A percentile compares a stretch with the other conserved stretches of the same genome.
Evolutionary conservation across 2,797 vertebrate species (phyloP).

Genomic region (Momotus momota): DNA sequence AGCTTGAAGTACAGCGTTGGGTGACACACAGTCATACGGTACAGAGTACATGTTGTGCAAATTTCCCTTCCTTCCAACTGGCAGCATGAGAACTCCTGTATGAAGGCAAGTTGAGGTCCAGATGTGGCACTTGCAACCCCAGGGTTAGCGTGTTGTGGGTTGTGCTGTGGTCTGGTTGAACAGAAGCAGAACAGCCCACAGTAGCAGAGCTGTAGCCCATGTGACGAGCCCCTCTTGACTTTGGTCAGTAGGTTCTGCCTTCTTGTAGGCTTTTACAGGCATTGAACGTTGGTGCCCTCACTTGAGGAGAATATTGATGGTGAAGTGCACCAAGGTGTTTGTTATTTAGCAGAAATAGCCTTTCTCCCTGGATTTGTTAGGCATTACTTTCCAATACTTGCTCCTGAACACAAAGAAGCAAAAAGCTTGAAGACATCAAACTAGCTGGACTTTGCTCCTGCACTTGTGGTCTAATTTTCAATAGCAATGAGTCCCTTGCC

Average conservation of each 20-base stretch:
- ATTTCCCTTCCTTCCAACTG: background rate
- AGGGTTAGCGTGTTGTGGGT: background rate
- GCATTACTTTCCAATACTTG: background rate
- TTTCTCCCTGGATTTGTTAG: background rate
- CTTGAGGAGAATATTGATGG: background rate
- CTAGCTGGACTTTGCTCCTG: background rate
- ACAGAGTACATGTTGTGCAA: accelerated
- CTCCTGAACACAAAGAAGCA: background rate
- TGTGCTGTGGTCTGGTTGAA: background rate
- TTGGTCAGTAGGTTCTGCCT: background rate
- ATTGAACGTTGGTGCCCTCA: background rate
- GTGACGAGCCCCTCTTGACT: background rate
- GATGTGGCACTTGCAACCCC: background rate
- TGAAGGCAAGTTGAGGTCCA: background rate
- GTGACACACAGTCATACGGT: background rate
- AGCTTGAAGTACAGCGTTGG: background rate
- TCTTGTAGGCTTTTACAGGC: background rate
- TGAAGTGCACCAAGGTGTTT: background rate
- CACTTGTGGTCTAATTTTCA: background rate
- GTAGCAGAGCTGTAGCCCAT: background rate
- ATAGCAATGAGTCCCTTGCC: background rate
- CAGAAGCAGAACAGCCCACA: background rate
- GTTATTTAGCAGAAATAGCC: background rate
- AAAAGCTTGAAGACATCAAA: background rate
- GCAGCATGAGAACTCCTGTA: background rate